A percentile compares a stretch with the other conserved stretches of the same genome.
phyloP scores from a whole-genome alignment of 2,888 invertebrate species.

The Meiosimyza platycephala region DNA sequence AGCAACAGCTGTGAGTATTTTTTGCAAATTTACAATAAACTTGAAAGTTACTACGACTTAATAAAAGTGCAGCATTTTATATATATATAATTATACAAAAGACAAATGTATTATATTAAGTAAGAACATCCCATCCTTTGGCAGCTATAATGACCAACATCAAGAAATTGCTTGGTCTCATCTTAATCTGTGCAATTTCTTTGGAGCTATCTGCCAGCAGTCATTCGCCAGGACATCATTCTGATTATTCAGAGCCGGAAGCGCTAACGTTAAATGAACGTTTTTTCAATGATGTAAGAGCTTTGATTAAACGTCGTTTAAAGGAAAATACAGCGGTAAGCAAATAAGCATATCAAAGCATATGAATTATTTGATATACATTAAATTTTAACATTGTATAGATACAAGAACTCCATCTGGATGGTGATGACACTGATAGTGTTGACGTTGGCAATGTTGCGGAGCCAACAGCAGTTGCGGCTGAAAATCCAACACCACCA shows the following conservation, averaged over 20 bases:
- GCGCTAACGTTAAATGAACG: conserved; percentile 62
- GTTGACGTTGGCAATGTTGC: background rate
- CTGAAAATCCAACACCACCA: conserved; percentile 42
- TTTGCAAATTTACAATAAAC: background rate
- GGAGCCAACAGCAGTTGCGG: background rate
- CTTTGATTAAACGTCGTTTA: conserved; percentile 68
- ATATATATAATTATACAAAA: background rate
- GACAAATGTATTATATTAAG: background rate
- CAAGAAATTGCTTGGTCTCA: conserved; percentile 36
- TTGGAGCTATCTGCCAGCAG: conserved; percentile 45
- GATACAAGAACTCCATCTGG: conserved; percentile 50
- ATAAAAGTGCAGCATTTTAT: background rate
- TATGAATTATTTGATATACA: background rate
- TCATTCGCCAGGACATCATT: conserved; percentile 51
- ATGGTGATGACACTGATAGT: conserved; percentile 41
- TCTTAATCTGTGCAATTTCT: conserved; percentile 37
- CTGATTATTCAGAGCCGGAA: conserved; percentile 44
- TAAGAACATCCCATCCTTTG: conserved; percentile 17
- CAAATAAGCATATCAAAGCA: background rate
- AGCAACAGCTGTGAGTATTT: conserved; percentile 38
- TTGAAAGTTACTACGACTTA: background rate
- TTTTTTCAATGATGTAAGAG: conserved; percentile 70
- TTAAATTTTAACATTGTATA: conserved; percentile 17
- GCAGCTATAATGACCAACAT: conserved; percentile 16
- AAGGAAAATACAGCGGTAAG: conserved; percentile 60